Conservation (phyloP, 2,113 vertebrate genomes). For the Saguinus imperator region DNA sequence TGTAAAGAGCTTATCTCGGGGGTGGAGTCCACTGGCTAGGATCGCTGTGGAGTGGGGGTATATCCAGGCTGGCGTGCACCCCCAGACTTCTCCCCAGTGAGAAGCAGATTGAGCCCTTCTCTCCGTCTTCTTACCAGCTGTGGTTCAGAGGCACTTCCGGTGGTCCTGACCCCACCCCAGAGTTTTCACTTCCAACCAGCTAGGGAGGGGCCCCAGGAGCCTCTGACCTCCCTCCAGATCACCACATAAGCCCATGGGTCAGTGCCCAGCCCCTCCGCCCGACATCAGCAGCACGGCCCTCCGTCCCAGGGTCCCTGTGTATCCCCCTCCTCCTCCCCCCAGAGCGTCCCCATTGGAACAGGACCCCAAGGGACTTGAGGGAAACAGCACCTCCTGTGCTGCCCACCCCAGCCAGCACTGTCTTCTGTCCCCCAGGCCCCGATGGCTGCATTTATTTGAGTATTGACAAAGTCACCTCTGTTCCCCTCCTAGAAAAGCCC, state of each 20-base stretch:
- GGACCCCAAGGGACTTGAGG: neutral
- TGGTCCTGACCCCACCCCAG: accelerated
- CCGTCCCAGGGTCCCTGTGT: accelerated
- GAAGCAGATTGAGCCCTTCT: accelerated
- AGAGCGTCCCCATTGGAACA: neutral
- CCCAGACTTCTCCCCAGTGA: neutral
- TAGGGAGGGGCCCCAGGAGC: neutral
- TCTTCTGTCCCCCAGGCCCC: accelerated
- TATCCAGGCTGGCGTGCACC: neutral
- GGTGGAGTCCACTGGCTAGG: neutral
- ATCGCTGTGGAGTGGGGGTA: accelerated
- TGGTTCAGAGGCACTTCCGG: neutral
- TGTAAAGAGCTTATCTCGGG: neutral
- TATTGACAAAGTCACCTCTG: too few relatives aligned
- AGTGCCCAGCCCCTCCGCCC: neutral
- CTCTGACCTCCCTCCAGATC: too few relatives aligned
- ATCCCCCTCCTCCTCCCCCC: neutral
- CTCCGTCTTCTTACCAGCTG: neutral
- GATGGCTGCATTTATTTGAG: neutral
- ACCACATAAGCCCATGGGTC: accelerated
- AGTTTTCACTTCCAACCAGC: neutral
- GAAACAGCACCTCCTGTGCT: too few relatives aligned
- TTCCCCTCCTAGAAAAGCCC: neutral
- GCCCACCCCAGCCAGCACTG: neutral
- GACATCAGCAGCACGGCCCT: accelerated